Evolutionary conservation across 2,113 vertebrate genomes (phyloP), one percentile per base, ranked within the genome.

Genomic region (Cnemophilus loriae): DNA sequence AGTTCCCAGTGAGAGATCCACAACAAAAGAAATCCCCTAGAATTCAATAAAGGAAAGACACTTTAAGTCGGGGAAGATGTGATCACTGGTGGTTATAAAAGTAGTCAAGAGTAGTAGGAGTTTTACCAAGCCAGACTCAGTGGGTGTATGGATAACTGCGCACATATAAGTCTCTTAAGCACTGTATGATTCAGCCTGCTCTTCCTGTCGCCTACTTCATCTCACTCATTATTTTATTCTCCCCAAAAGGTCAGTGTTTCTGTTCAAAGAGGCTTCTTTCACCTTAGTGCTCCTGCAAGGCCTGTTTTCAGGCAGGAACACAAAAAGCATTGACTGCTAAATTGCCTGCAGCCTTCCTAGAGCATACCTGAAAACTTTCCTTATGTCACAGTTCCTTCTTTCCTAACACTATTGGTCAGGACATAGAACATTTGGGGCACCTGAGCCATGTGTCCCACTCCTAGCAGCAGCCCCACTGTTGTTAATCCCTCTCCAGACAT

Each of bases 121-220:
- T 60, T 86, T 75, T 67, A 56, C 33, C 10, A 35, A 83, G 39
- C 24, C 46, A 56, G 4, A 49, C 59, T 84, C 71, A 52, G 49
- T 44, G 16, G 24, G 37, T 65, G 39, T 39, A 18, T n/a, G 30
- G 57, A 22, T 47, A 77, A 60, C 12, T 49, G 52, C 22, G 49
- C 0, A 0, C 23, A 39, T 44, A 3, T 17, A 47, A 37, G 35
- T 88, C 30, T 56, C 11, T 24, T 24, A 46, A 85, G 39, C 20
- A 28, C n/a, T n/a, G 3, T 24, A n/a, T 77, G 63, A 95, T 42
- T 93, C 77, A 84, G 19, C 39, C 32, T 73, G 39, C 68, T 41
- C 35, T 61, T 93, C 39, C 24, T 81, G 50, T 84, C 0, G 0
- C 41, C 59, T 42, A 9, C 41, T 50, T 89, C 44, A 77, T 73